Base-by-base conservation (phyloP, 2,888 invertebrate genomes). In the Xiphydria camelus region DNA sequence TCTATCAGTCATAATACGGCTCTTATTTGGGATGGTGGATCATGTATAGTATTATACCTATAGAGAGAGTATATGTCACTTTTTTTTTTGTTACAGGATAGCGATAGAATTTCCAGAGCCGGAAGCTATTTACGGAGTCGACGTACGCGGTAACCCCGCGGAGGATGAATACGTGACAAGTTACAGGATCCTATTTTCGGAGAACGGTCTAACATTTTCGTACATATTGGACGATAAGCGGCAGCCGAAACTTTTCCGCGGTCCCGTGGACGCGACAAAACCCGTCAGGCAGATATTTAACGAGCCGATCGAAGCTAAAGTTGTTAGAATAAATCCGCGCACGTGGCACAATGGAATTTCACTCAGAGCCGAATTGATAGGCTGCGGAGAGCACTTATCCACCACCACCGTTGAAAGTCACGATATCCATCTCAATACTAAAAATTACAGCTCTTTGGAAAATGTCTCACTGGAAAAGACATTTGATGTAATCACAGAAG, bases 141-240 rank as follows among this genome's bases (percentile, higher is more conserved):
- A 83, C 6, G 72, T 90, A 53, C 86, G 86, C 62, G 92, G 92
- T 14, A 86, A 83, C 67, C 83, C 85, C 0, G 62, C 81, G 2
- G 82, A 82, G 47, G 81, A 87, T 54, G 83, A 88, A 63, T 90
- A 84, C 71, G 88, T 93, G 26, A 90, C 89, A 12, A 86, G 88
- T 59, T 93, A 88, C 64, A 82, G 84, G 62, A 78, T 90, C 3
- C 64, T 86, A 53, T 87, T 88, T 62, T 88, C 89, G 15, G 81
- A 81, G 7, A 85, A 89, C 65, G 86, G 84, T 0, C 66, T 73
- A 18, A 70, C 77, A 2, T 89, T 83, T 69, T 82, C 83, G 18
- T 81, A 82, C 34, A 77, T 88, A 6, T 73, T 79, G 0, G 82
- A 80, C 32, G 73, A 78, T 21, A 76, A 77, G 37, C 79, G 78